Conservation (phyloP, 2,797 vertebrate species). For the Sarcophilus harrisii region DNA sequence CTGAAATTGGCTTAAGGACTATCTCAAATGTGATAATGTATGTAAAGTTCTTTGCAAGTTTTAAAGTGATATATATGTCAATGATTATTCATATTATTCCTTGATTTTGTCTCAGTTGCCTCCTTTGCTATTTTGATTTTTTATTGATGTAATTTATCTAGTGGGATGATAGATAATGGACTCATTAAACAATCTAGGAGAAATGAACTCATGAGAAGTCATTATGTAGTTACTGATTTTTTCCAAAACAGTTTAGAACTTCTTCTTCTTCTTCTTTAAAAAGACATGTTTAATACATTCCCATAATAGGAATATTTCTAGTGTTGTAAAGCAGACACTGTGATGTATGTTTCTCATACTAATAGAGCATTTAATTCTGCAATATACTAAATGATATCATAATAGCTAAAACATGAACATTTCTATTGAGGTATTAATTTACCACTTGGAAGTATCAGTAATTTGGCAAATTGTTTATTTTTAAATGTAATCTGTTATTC, state of each 20-base stretch:
- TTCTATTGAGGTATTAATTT: background rate
- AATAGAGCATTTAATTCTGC: background rate
- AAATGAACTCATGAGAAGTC: background rate
- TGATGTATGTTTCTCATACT: background rate
- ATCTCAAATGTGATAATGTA: constrained; percentile 3
- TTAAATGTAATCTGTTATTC: background rate
- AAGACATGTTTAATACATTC: background rate
- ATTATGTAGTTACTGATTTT: background rate
- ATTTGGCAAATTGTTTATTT: background rate
- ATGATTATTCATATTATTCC: background rate
- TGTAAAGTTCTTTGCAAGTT: background rate
- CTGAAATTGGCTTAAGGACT: background rate
- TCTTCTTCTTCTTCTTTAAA: background rate
- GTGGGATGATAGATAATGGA: background rate
- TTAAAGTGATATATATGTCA: background rate
- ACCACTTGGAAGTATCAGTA: background rate
- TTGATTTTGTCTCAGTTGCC: background rate
- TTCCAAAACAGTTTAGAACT: background rate
- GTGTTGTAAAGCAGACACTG: background rate
- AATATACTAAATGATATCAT: background rate
- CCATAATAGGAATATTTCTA: background rate
- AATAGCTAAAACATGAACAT: background rate
- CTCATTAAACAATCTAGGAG: background rate
- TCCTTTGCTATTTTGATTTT: background rate
- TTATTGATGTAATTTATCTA: background rate